Evolutionary conservation across 2,797 vertebrate species (phyloP).

Genomic region (Tinamus major): DNA sequence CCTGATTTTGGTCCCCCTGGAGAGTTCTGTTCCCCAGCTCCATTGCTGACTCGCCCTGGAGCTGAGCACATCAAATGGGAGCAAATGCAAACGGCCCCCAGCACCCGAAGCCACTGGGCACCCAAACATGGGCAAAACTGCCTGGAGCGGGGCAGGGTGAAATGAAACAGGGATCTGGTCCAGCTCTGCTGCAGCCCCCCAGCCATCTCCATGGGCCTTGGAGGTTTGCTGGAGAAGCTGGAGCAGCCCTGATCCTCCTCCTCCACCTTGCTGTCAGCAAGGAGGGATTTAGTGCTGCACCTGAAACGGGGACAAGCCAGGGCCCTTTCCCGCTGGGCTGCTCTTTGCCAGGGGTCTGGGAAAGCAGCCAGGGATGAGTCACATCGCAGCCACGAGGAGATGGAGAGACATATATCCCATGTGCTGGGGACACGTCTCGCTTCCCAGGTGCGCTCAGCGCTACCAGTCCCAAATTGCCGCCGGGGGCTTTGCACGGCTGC

Average conservation of each 20-base stretch:
- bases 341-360: too few relatives aligned
- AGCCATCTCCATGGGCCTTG: neutral
- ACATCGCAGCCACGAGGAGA: rapidly evolving
- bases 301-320: neutral
- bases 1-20: neutral
- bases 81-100: neutral
- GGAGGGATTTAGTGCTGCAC: neutral
- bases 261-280: neutral
- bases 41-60: neutral
- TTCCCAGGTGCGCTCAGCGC: neutral
- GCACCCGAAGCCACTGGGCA: neutral
- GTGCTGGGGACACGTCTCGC: rapidly evolving
- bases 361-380: neutral
- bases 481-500: neutral
- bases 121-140: neutral
- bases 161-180: neutral
- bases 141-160: neutral
- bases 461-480: neutral
- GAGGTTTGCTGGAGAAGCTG: neutral
- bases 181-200: neutral
- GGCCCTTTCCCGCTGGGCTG: neutral
- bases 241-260: neutral
- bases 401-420: rapidly evolving
- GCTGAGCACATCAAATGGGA: neutral
- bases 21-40: neutral